Evolutionary conservation across 2,888 invertebrate species (phyloP), one percentile per base, ranked within the genome.

Genomic region (Stenurella melanura): DNA sequence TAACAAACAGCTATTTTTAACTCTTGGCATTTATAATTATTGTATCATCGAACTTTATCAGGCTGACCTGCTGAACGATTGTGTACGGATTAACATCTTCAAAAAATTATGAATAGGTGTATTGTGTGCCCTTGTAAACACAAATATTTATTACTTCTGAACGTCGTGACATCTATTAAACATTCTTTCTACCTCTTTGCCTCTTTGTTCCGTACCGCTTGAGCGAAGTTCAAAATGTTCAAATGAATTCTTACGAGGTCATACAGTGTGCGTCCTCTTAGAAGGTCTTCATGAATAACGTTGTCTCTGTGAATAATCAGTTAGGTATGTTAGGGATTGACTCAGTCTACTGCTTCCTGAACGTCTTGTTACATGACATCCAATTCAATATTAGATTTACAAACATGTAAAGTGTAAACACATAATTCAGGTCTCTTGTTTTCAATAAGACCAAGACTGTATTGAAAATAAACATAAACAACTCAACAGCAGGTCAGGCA

Each of bases 1-100:
- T 70, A 38, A 58, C 70, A 60, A 70, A 70, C 58, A 42, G 70
- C 26, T 70, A 70, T 70, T 70, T 70, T 70, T 70, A 70, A 70
- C 70, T 70, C 21, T 70, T 70, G 70, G 70, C 70, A 69, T 26
- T 26, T 34, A 69, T 54, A 69, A n/a, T 15, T 30, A 17, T n/a
- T 10, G 26, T 61, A 61, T 21, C 15, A 30, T n/a, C 26, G 15
- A 30, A 5, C 2, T 15, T 50, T 15, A 50, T 42, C 42, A 15
- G 42, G 42, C 42, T 26, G 7, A 15, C 42, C 1, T 12, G 42
- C 42, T 26, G 7, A 15, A 4, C 15, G 15, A 42, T 42, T 42
- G 12, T 42, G 50, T 50, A 1, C 50, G n/a, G 4, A 50, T 9
- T 34, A 7, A 34, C 7, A 34, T 34, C 9, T 6, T 34, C 3